Conservation (phyloP, 2,113 vertebrate species). For the Cacatua alba region DNA sequence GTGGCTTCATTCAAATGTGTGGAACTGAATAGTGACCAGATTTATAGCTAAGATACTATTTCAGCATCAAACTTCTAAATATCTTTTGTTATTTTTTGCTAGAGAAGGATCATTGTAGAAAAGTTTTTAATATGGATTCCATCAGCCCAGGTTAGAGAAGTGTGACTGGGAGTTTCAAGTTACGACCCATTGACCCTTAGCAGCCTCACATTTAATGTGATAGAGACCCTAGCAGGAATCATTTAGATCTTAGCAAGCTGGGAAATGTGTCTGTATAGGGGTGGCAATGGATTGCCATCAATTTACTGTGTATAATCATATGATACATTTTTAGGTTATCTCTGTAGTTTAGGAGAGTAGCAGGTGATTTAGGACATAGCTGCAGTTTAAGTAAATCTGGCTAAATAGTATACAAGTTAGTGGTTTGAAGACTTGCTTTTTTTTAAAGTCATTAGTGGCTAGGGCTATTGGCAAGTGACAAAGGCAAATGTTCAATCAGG, state of each 20-base stretch:
- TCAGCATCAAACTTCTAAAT: neutral
- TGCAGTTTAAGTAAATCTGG: neutral
- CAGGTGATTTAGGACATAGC: neutral
- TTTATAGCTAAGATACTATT: neutral
- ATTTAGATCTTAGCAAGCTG: neutral
- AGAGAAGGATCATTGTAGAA: neutral
- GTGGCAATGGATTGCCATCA: neutral
- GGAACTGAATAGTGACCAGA: neutral
- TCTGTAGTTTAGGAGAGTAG: neutral
- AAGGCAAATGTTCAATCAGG: too few relatives aligned
- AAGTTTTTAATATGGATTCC: neutral
- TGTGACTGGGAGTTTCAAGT: neutral
- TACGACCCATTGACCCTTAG: neutral
- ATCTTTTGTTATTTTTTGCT: neutral
- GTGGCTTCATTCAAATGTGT: neutral
- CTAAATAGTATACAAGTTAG: neutral
- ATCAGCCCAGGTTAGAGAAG: neutral
- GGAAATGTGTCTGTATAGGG: neutral
- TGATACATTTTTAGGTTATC: neutral
- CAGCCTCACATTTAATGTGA: neutral
- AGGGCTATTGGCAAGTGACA: too few relatives aligned
- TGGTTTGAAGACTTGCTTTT: too few relatives aligned
- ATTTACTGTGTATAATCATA: neutral
- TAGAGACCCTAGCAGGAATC: neutral
- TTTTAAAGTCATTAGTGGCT: too few relatives aligned